Base-by-base conservation (phyloP, 2,113 vertebrate species). In the Oreochromis niloticus region DNA sequence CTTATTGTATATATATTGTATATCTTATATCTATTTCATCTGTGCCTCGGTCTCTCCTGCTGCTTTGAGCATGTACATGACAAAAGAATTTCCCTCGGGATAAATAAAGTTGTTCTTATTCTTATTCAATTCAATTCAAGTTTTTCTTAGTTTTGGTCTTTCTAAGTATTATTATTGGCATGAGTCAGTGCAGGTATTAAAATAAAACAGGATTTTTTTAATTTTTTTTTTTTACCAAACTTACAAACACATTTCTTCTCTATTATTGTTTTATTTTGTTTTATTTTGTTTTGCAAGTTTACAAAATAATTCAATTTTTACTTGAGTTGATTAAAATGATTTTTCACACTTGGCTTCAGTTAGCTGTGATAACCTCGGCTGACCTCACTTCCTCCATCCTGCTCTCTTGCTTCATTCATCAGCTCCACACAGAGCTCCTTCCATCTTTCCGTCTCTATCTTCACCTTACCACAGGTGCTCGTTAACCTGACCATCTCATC, bases 231-330 rank as follows among this genome's bases (percentile, higher is more conserved):
- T 9, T 36, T 3, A 9, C 36, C 36, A 36, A 39, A 9, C 36
- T 4, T 8, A 36, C 7, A 36, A 36, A 36, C 34, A 34, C 6
- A 36, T 36, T 63, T 63, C 59, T 32, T 63, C 14, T 36, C 17
- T 66, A 36, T 66, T 63, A 66, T 36, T 63, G 3, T 63, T 61
- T 32, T 59, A 17, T 17, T 59, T 55, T 24, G 2, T 55, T 27
- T 57, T 27, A 30, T 57, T 59, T 66, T 66, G 4, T 36, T 66
- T 36, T n/a, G 32, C 32, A n/a, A n/a, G 32, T 66, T 36, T n/a
- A 36, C 61, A n/a, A 66, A 36, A 36, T 3, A 0, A 66, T n/a
- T 66, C 0, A 7, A n/a, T 66, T 36, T 66, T 66, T 2, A 66
- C 32, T 66, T 12, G 32, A 63, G 32, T 36, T 3, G 32, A 66